Evolutionary conservation across 2,888 invertebrate species (phyloP).

Genomic region (Helobdella robusta): DNA sequence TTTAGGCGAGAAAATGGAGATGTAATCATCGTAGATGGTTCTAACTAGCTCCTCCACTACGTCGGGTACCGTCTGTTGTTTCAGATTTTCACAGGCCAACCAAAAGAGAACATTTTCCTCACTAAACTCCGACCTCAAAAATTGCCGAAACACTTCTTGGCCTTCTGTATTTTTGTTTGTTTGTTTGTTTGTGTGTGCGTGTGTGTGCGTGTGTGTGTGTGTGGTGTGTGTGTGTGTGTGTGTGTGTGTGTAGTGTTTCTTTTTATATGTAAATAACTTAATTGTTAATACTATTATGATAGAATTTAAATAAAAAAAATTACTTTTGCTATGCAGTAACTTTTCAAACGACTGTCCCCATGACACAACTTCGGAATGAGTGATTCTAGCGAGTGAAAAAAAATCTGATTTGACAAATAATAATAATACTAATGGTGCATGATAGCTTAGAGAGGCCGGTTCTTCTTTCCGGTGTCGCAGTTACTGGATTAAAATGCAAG

Average conservation of each 20-base stretch:
- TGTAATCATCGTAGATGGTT: slow-evolving; percentile 97
- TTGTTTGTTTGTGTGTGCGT: too few relatives aligned
- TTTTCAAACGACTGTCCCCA: slow-evolving; percentile 94
- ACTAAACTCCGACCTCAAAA: slow-evolving; percentile 91
- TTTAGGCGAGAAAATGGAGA: slow-evolving; percentile 95
- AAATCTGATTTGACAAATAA: too few relatives aligned
- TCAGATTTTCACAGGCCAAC: slow-evolving; percentile 93
- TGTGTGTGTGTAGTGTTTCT: not conserved
- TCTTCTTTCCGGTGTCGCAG: too few relatives aligned
- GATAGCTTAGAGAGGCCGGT: too few relatives aligned
- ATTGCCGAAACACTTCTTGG: slow-evolving; percentile 85
- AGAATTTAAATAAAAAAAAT: not conserved
- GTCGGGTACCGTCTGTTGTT: slow-evolving; percentile 81
- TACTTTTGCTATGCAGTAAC: slow-evolving; percentile 80
- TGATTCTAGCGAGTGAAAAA: too few relatives aligned
- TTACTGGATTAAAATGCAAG: too few relatives aligned
- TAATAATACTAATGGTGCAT: too few relatives aligned
- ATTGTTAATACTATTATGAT: not conserved
- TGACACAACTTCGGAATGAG: slow-evolving; percentile 78
- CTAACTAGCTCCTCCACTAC: slow-evolving; percentile 92
- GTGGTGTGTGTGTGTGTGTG: slow-evolving; percentile 48
- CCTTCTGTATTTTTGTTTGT: slow-evolving; percentile 59
- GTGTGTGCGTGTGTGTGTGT: too few relatives aligned
- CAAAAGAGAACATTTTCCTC: slow-evolving; percentile 98
- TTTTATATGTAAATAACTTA: not conserved